A percentile compares a stretch with the other conserved stretches of the same genome.
phyloP scores from a whole-genome alignment of 2,888 invertebrate species.

The Hyalella azteca region DNA sequence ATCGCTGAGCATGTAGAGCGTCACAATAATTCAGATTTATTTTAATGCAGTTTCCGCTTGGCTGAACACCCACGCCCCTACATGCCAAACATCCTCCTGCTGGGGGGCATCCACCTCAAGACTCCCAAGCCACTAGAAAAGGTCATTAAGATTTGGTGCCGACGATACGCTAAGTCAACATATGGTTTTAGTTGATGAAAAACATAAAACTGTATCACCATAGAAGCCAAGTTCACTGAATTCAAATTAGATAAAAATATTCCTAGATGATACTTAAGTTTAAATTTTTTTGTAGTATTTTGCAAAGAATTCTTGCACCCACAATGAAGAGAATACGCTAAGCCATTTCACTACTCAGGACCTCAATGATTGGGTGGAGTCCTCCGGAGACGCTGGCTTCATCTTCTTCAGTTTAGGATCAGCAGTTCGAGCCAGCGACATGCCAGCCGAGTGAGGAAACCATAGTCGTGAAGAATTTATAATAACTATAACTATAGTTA shows the following conservation, averaged over 20 bases:
- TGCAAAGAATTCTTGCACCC: neutral
- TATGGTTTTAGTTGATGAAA: neutral
- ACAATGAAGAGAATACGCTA: neutral
- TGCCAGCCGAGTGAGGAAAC: conserved; percentile 43
- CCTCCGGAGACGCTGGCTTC: conserved; percentile 48
- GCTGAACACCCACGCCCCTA: conserved; percentile 32
- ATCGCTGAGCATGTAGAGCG: neutral
- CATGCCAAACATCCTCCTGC: conserved; percentile 29
- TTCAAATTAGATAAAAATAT: neutral
- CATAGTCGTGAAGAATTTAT: neutral
- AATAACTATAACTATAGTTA: neutral
- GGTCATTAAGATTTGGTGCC: neutral
- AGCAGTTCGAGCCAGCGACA: conserved; percentile 25
- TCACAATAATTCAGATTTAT: neutral
- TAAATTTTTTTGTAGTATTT: neutral
- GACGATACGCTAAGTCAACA: neutral
- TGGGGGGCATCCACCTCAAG: conserved; percentile 41
- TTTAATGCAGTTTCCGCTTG: conserved; percentile 35
- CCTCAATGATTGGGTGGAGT: conserved; percentile 49
- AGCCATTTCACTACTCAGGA: conserved; percentile 31
- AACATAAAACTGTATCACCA: neutral
- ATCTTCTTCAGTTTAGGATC: conserved; percentile 54
- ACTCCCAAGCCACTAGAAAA: conserved; percentile 43
- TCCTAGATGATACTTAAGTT: neutral
- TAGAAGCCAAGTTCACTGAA: neutral